Conservation (phyloP, 2,888 invertebrate genomes). For the Agrochola lychnidis region DNA sequence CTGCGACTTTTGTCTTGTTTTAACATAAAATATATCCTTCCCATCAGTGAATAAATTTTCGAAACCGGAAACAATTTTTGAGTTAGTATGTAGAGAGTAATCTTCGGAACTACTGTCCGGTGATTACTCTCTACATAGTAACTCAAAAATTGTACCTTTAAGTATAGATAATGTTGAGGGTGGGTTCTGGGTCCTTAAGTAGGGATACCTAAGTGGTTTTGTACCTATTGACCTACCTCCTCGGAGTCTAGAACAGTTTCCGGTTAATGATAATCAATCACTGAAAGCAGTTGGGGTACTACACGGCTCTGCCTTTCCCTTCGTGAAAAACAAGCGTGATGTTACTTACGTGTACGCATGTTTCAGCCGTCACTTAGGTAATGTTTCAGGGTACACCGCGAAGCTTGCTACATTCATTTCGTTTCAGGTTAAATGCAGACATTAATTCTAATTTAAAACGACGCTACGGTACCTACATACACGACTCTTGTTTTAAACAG, state of each 20-base stretch:
- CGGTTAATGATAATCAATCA: background rate
- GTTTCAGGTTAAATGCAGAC: constrained; percentile 29
- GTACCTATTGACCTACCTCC: no score
- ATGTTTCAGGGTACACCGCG: constrained; percentile 10
- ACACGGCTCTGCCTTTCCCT: background rate
- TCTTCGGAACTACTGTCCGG: no score
- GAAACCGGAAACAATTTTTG: background rate
- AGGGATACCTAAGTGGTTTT: no score
- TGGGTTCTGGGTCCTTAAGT: no score
- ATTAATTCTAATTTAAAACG: constrained; percentile 41
- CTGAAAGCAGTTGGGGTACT: background rate
- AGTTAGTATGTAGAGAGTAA: no score
- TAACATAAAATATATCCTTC: background rate
- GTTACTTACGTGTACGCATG: no score
- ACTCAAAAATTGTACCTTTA: no score
- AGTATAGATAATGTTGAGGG: no score
- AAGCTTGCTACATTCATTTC: constrained; percentile 27
- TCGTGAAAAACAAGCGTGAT: background rate
- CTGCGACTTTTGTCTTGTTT: background rate
- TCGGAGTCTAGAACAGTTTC: background rate
- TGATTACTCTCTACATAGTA: background rate
- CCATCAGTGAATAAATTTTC: background rate
- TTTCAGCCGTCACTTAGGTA: background rate
- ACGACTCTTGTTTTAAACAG: constrained; percentile 35
- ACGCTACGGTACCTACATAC: constrained; percentile 16